Conservation (phyloP, 2,888 invertebrate species). For the Agrochola circellaris region DNA sequence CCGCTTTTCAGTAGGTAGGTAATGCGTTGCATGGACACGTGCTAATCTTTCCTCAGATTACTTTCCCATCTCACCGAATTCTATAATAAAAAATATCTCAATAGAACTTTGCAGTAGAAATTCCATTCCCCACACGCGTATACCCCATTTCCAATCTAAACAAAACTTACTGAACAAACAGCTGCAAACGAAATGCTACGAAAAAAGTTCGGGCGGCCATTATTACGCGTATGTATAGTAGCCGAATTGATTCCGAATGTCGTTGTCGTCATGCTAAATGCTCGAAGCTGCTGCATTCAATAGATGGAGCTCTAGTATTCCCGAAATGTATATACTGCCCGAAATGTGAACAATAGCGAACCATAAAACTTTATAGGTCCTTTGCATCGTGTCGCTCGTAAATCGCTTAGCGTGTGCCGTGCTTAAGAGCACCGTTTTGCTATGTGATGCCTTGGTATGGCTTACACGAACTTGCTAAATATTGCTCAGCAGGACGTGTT, state of each 20-base stretch:
- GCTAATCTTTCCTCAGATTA: background rate
- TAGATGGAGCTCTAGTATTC: conserved; percentile 9
- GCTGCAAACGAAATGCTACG: conserved; percentile 27
- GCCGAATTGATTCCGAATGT: conserved; percentile 45
- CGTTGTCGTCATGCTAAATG: conserved; percentile 9
- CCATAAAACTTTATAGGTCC: conserved; percentile 59
- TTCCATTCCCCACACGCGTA: background rate
- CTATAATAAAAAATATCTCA: background rate
- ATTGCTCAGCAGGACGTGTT: conserved; percentile 10
- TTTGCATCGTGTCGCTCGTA: conserved; percentile 60
- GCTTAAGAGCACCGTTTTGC: conserved; percentile 60
- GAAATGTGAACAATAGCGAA: conserved; percentile 55
- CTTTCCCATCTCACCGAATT: background rate
- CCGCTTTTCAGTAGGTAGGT: background rate
- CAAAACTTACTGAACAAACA: conserved; percentile 47
- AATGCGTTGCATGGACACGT: background rate
- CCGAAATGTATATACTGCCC: conserved; percentile 22
- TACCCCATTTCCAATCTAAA: conserved; percentile 25
- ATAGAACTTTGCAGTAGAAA: background rate
- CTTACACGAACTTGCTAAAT: conserved; percentile 30
- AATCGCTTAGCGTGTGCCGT: conserved; percentile 57
- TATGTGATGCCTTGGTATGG: conserved; percentile 55
- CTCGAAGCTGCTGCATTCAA: conserved; percentile 48
- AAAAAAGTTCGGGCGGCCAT: conserved; percentile 14
- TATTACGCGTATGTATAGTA: background rate